Evolutionary conservation across 2,888 invertebrate genomes (phyloP).

Genomic region (Tipula lateralis): DNA sequence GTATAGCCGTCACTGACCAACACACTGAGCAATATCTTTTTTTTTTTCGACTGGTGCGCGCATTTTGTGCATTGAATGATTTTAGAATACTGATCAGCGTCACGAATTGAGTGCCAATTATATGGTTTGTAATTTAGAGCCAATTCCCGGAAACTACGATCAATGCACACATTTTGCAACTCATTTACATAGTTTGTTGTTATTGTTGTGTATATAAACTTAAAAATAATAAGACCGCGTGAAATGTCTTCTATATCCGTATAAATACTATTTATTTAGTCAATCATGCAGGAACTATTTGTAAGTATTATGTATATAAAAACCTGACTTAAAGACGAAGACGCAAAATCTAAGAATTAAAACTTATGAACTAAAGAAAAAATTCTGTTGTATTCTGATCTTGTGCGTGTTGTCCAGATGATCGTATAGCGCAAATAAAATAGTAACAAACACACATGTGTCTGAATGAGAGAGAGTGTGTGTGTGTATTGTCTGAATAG

Average conservation of each 20-base stretch:
- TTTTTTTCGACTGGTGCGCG: background rate
- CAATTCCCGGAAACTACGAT: background rate
- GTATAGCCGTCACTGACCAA: background rate
- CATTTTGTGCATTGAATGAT: background rate
- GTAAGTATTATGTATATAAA: conserved; percentile 16
- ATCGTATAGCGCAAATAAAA: background rate
- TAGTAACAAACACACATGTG: conserved; percentile 12
- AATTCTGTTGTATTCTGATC: background rate
- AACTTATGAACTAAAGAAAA: background rate
- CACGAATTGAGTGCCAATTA: background rate
- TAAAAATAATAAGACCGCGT: conserved; percentile 1
- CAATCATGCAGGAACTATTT: conserved; percentile 16
- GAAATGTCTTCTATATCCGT: background rate
- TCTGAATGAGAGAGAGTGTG: background rate
- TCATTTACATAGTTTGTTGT: no score
- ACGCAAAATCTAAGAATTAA: background rate
- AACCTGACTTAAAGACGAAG: background rate
- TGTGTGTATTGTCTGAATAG: background rate
- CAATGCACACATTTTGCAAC: background rate
- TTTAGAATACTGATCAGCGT: background rate
- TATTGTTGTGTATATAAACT: background rate
- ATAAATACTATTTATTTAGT: background rate
- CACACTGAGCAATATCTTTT: background rate
- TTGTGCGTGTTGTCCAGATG: background rate
- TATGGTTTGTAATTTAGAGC: background rate